A percentile compares a stretch with the other conserved stretches of the same genome.
These are phyloP conservation scores for Lepus townsendii DNA, from an alignment of 2,797 vertebrate genomes.

Conservation along the genomic window DNA sequence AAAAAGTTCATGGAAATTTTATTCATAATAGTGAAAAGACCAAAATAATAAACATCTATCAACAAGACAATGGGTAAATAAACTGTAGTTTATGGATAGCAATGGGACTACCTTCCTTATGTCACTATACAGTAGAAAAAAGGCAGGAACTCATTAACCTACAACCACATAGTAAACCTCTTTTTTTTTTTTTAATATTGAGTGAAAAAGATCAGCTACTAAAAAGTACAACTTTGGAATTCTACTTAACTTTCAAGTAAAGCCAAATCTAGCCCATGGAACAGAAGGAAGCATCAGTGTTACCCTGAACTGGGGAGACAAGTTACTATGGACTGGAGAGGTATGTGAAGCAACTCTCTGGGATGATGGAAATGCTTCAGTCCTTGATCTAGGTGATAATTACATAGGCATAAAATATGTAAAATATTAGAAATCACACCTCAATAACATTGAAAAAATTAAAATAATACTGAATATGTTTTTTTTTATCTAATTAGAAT, in stretches of 20 bases:
- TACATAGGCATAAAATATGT: background rate
- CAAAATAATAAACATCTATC: background rate
- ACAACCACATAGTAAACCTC: background rate
- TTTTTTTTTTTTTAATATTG: background rate
- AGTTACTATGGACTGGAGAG: background rate
- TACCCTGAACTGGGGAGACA: background rate
- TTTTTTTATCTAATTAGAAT: constrained; percentile 25
- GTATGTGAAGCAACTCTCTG: background rate
- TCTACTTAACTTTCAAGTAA: background rate
- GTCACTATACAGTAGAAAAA: background rate
- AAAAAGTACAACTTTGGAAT: background rate
- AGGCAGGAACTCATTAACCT: background rate
- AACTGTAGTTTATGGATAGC: background rate
- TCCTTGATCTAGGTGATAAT: background rate
- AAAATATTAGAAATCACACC: background rate
- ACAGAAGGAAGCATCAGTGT: background rate
- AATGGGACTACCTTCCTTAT: background rate
- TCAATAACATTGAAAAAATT: background rate
- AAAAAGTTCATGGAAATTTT: background rate
- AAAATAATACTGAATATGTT: background rate
- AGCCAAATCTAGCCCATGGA: background rate
- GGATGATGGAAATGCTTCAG: background rate
- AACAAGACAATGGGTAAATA: background rate
- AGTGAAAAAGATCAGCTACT: background rate
- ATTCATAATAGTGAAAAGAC: background rate